A percentile compares a stretch with the other conserved stretches of the same genome.
Evolutionary conservation across 2,113 vertebrate species (phyloP).

Genomic region (Orycteropus afer): DNA sequence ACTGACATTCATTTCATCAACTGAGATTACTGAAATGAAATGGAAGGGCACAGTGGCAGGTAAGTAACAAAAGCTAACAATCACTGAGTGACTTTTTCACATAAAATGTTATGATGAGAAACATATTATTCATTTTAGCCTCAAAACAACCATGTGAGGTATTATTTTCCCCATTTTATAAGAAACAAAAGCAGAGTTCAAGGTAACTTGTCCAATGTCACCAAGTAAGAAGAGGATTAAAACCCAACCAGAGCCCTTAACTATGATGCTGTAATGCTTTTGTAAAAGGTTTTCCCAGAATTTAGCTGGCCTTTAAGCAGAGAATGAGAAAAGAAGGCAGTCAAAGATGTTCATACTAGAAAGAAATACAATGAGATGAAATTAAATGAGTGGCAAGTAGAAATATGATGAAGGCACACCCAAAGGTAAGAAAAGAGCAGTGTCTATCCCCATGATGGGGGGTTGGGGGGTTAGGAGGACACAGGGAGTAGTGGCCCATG

Average conservation of each 20-base stretch:
- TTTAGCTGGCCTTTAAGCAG: background rate
- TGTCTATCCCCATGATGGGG: accelerated
- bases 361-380: background rate
- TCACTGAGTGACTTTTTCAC: background rate
- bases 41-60: constrained; percentile 21
- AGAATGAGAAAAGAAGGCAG: background rate
- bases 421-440: background rate
- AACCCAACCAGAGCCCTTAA: background rate
- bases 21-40: constrained; percentile 38
- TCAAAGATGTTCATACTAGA: background rate
- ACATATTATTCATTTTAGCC: constrained; percentile 25
- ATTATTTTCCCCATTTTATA: background rate
- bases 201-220: background rate
- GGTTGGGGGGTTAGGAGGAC: accelerated
- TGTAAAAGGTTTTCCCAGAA: background rate
- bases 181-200: background rate
- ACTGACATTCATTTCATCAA: constrained; percentile 55
- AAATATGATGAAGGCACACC: background rate
- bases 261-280: background rate
- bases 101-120: constrained; percentile 26
- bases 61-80: constrained; percentile 37
- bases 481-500: accelerated
- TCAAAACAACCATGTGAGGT: background rate
- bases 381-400: background rate
- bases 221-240: background rate